Base-by-base conservation (phyloP, 1,140 invertebrate species). In the Colletes gigas region DNA sequence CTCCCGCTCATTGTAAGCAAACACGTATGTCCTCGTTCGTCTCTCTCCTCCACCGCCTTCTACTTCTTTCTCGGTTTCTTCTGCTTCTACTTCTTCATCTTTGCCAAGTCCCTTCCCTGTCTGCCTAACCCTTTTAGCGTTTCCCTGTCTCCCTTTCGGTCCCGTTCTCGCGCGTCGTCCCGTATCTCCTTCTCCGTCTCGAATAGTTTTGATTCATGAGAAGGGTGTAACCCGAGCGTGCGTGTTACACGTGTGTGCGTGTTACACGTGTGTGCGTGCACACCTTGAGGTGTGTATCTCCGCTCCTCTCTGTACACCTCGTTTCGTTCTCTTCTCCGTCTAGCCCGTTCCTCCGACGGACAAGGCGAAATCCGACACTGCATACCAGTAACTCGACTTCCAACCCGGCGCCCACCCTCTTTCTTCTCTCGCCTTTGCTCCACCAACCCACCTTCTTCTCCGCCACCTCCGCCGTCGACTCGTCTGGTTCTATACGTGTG, bases 361-460 rank as follows among this genome's bases (percentile, higher is more conserved):
- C 82, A 83, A 84, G 69, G 72, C 84, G 90, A 90, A 91, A 91
- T 86, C 80, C 75, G 86, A 91, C 84, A 90, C 87, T 89, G 85
- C 84, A 87, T 89, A 85, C 88, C 87, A 89, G 88, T 86, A 84
- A 84, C 83, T 83, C 78, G 78, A 89, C 86, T 88, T 85, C 78
- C 81, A 83, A 59, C 75, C 60, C 62, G 78, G 59, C 71, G 71
- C 62, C 74, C 66, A 75, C 80, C 68, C 19, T 50, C 65, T 65
- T 73, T 54, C 73, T 70, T 71, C 67, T 57, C 70, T 70, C 66
- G 60, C 80, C 74, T 50, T 78, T 67, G 44, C 62, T 55, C 73
- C 19, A 12, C 19, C 57, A 21, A 9, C 3, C 9, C 57, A 10
- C 57, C 15, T n/a, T n/a, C 65, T 19, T 12, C 68, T 14, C n/a